Percentiles rank a stretch among this genome's conserved stretches.
phyloP scores from a whole-genome alignment of 37 sponge, comb jelly and placozoan species.

The Agelas oroides region DNA sequence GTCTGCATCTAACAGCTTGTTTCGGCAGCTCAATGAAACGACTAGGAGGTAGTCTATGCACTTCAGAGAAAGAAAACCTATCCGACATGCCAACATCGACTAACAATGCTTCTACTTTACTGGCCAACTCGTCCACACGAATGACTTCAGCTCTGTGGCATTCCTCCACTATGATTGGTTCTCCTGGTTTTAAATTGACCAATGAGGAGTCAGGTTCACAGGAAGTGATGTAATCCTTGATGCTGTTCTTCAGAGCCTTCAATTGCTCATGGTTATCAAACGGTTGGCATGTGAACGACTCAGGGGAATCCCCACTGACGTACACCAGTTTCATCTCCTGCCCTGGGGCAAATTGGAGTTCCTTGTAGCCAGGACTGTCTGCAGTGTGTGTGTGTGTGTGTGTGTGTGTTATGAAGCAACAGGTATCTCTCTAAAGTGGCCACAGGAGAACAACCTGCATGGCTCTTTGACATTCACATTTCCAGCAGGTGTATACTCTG shows the following conservation, averaged over 20 bases:
- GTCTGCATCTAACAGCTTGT: constrained; percentile 49
- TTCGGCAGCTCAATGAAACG: constrained; percentile 23
- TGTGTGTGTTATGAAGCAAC: background rate
- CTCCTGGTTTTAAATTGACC: background rate
- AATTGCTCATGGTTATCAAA: background rate
- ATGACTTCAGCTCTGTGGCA: constrained; percentile 74
- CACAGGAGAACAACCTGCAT: no score
- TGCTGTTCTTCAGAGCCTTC: background rate
- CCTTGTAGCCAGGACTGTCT: background rate
- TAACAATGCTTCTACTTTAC: constrained; percentile 47
- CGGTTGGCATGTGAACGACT: constrained; percentile 4
- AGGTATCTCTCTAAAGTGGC: background rate
- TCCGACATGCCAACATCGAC: constrained; percentile 82
- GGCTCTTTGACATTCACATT: no score
- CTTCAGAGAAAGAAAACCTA: background rate
- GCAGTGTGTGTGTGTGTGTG: background rate
- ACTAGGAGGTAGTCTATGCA: background rate
- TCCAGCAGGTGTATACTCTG: no score
- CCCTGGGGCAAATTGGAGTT: background rate
- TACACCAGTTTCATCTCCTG: background rate
- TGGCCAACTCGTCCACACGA: background rate
- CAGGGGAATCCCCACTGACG: background rate
- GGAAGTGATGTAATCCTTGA: constrained; percentile 3
- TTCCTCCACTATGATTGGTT: constrained; percentile 12
- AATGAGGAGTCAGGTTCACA: background rate